phyloP scores from a whole-genome alignment of 2,888 invertebrate genomes.

The Drosophila atripex region DNA sequence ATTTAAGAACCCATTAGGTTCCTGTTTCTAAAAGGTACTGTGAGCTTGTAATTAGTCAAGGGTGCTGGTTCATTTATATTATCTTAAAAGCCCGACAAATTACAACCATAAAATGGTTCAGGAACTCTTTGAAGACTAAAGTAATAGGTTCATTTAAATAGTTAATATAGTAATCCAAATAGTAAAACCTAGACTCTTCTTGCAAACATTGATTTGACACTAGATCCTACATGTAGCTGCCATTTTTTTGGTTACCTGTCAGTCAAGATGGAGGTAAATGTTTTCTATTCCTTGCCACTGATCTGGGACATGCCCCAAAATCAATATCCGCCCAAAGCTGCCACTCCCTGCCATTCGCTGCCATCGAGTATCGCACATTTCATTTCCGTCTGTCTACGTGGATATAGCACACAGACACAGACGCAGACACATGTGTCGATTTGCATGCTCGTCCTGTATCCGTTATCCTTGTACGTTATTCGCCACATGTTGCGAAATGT shows the following conservation, averaged over 20 bases:
- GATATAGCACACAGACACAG: constrained; percentile 18
- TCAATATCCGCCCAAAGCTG: constrained; percentile 56
- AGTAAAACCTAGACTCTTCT: background rate
- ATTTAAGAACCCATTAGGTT: background rate
- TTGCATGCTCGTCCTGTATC: constrained; percentile 39
- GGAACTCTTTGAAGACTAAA: too few species aligned
- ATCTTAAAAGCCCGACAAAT: constrained; percentile 1
- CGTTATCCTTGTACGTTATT: constrained; percentile 16
- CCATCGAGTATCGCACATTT: constrained; percentile 59
- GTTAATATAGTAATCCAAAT: background rate
- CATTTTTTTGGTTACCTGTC: constrained; percentile 12
- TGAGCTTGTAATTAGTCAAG: background rate
- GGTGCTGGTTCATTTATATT: constrained; percentile 4
- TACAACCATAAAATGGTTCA: too few species aligned
- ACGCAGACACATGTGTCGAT: constrained; percentile 43
- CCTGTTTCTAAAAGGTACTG: background rate
- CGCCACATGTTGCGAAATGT: constrained; percentile 16
- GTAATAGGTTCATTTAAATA: too few species aligned
- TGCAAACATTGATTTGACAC: constrained; percentile 26
- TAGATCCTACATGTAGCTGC: constrained; percentile 9
- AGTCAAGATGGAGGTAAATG: constrained; percentile 26
- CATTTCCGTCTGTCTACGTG: constrained; percentile 53
- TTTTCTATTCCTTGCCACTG: constrained; percentile 28
- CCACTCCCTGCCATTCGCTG: constrained; percentile 13
- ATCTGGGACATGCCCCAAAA: constrained; percentile 40